A percentile compares a stretch with the other conserved stretches of the same genome.
Conservation (phyloP, 2,888 invertebrate genomes). For the Amphipoea oculea region DNA sequence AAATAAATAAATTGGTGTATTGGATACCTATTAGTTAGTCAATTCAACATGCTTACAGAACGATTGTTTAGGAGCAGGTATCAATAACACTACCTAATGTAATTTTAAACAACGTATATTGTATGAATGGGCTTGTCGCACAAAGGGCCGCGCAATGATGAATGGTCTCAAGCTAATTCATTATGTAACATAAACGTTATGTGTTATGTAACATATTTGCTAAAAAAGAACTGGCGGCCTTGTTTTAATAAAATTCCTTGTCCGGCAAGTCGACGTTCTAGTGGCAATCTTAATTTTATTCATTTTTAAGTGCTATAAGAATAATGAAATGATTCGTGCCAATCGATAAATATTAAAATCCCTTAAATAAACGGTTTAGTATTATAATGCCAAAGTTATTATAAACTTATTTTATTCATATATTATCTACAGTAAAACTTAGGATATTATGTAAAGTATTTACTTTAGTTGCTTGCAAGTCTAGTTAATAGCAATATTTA, state of each 20-base stretch:
- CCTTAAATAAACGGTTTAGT: not conserved
- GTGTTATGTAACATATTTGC: slow-evolving; percentile 28
- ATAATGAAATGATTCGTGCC: not conserved
- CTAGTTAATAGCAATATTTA: not conserved
- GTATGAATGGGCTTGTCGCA: slow-evolving; percentile 19
- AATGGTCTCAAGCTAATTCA: slow-evolving; percentile 47
- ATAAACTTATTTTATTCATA: not conserved
- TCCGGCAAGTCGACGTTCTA: slow-evolving; percentile 1
- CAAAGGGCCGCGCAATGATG: slow-evolving; percentile 39
- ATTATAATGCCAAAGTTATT: not conserved
- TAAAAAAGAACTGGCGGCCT: slow-evolving; percentile 4
- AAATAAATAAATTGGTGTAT: not conserved
- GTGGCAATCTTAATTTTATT: not conserved
- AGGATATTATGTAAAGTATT: not conserved
- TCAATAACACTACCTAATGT: slow-evolving; percentile 46
- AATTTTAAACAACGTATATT: slow-evolving; percentile 31
- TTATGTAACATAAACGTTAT: slow-evolving; percentile 27
- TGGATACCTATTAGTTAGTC: not conserved
- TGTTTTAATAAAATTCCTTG: slow-evolving; percentile 24
- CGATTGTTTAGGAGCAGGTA: slow-evolving; percentile 6
- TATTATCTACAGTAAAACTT: not conserved
- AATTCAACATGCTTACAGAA: slow-evolving; percentile 1
- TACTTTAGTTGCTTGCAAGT: not conserved
- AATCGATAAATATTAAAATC: not conserved
- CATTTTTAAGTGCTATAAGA: not conserved